phyloP scores from a whole-genome alignment of 2,797 vertebrate genomes.

The Stomatorhinus walkeri region DNA sequence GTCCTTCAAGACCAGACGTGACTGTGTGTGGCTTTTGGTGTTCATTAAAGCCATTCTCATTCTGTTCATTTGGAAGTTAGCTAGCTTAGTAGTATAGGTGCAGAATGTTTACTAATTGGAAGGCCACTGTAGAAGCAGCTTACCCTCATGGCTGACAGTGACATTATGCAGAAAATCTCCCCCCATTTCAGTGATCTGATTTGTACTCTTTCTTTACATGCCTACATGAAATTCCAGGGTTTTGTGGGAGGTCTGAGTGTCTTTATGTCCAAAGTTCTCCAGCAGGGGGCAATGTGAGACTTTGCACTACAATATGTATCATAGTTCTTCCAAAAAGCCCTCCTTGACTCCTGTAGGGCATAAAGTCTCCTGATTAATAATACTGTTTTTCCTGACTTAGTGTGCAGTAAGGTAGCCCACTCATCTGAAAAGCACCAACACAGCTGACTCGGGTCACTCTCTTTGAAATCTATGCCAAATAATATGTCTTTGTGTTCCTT shows the following conservation, averaged over 20 bases:
- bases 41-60: neutral
- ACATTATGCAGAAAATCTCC: neutral
- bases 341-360: neutral
- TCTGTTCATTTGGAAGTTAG: neutral
- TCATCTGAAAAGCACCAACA: too few relatives aligned
- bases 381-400: neutral
- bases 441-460: neutral
- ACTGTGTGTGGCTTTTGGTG: neutral
- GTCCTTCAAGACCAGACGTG: neutral
- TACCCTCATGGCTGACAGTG: neutral
- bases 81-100: neutral
- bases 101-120: neutral
- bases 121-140: neutral
- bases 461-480: neutral
- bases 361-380: neutral
- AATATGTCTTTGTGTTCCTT: neutral
- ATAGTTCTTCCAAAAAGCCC: neutral
- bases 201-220: neutral
- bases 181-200: neutral
- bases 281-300: conserved; percentile 24
- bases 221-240: neutral
- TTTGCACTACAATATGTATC: neutral
- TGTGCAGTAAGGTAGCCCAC: too few relatives aligned
- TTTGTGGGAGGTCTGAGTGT: neutral
- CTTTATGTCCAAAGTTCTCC: neutral